Evolutionary conservation across 2,113 vertebrate genomes (phyloP), one percentile per base, ranked within the genome.

Genomic region (Penelope pileata): DNA sequence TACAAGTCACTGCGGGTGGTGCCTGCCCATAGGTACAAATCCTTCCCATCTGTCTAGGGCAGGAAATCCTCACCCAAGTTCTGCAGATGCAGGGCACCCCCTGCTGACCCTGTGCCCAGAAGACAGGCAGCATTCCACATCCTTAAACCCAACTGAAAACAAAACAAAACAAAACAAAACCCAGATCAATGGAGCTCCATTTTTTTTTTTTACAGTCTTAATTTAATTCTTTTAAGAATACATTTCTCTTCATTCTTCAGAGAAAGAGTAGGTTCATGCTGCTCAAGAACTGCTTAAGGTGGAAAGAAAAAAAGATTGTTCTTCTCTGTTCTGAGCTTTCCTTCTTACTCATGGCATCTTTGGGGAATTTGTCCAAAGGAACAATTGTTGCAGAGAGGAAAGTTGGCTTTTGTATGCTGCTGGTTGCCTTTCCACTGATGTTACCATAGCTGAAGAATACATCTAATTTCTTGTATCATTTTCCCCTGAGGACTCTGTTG

Each of bases 41-140:
- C n/a, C 73, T 88, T 81, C 66, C 51, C 0, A 0, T 43, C 62
- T 91, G 59, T 79, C 51, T 54, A 76, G 36, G 42, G 77, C 83
- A 96, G 90, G 86, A 92, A 94, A 74, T 91, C 47, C 48, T 83
- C 73, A 54, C 3, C 27, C 34, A 27, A 5, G 26, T 90, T 76
- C 40, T 92, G 73, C 89, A 94, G 93, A 76, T 93, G 69, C 5
- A 89, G 88, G 88, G 95, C 96, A 96, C 95, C 94, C 93, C 76
- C 93, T 97, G 60, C 90, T 96, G 94, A 63, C 63, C 19, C 30
- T 64, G 42, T 12, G 32, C 16, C 40, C 60, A 42, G 90, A 72
- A 88, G 30, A 22, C 22, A 51, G 54, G 9, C 3, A 2, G 21
- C 8, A 83, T 63, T 60, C 40, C 3, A 4, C 0, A 0, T 47